Conservation (phyloP, 2,797 vertebrate species). For the Hemibagrus guttatus region DNA sequence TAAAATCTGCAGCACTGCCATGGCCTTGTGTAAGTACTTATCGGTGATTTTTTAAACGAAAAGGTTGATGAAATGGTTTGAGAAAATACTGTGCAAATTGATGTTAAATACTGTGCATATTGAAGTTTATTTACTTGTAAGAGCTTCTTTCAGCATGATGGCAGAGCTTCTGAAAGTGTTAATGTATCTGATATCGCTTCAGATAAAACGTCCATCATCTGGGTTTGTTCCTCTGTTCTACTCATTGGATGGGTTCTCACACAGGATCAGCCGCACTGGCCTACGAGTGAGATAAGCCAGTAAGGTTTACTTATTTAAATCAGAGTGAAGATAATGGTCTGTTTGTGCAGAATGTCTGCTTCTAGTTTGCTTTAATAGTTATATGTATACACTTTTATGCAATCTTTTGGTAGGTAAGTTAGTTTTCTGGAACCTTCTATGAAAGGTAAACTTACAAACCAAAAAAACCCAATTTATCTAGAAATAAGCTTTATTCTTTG, state of each 20-base stretch:
- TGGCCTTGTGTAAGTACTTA: conserved; percentile 39
- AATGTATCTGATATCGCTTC: background rate
- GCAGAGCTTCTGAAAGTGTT: background rate
- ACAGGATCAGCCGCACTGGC: conserved; percentile 13
- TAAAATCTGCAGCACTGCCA: conserved; percentile 21
- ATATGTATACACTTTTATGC: too few relatives aligned
- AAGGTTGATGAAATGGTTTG: background rate
- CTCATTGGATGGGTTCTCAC: conserved; percentile 44
- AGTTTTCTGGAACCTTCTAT: background rate
- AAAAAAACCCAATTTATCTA: too few relatives aligned
- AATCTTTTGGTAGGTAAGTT: background rate
- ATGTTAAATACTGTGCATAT: background rate
- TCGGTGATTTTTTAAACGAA: background rate
- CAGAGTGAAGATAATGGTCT: background rate
- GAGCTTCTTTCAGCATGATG: background rate
- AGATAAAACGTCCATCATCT: conserved; percentile 41
- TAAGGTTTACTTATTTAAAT: conserved; percentile 28
- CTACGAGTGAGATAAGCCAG: conserved; percentile 6
- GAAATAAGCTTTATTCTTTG: too few relatives aligned
- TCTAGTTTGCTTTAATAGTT: background rate
- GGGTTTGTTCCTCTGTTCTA: conserved; percentile 28
- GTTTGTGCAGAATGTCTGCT: background rate
- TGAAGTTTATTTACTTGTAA: background rate
- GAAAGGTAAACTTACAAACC: background rate
- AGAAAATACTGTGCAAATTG: too few relatives aligned